Evolutionary conservation across 35 echinoderm and acorn worm genomes (phyloP), one percentile per base, ranked within the genome.

Genomic region (Chiridota heheva): DNA sequence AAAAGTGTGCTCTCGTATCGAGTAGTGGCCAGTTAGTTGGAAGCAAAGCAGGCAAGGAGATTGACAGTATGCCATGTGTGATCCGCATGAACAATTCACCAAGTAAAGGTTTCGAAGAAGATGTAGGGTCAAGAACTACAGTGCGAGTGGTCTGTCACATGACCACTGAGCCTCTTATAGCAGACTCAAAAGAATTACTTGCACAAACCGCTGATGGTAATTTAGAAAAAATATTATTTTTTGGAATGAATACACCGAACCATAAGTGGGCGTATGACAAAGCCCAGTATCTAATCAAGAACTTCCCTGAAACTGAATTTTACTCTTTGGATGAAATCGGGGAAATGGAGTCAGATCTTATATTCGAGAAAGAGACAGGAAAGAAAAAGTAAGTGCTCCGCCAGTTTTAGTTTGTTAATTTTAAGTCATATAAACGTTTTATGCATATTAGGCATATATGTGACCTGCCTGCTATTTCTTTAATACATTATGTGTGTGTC

Each of bases 1-100:
- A 91, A 58, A 70, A 76, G 35, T 98, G 95, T 82, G 90, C 95
- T 20, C 51, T 98, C 0, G 86, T 98, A 34, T 88, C 95, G 3
- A 91, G 88, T 49, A 91, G 89, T 4, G 95, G 95, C 31, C 95
- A 85, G 28, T 76, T 98, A 58, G 62, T 98, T 34, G 44, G 86
- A 4, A 77, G 73, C 38, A 83, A 78, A 5, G 67, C 81, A 29
- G 95, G 95, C 20, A 69, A 77, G 10, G 89, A 98, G 66, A 98
- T 98, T 33, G 95, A 98, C 70, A 81, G 76, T 20, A 65, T 82
- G 37, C 81, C 85, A 30, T 98, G 95, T 29, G 85, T 98, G 18
- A 77, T 98, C 8, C 84, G 95, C 18, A 98, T 98, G 95, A 98
- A 98, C 59, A 81, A 59, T 38, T 82, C 88, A 15, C 81, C 95